These are phyloP conservation scores for Bugulina stolonifera DNA, from an alignment of 2,888 invertebrate species.

Conservation along the genomic window DNA sequence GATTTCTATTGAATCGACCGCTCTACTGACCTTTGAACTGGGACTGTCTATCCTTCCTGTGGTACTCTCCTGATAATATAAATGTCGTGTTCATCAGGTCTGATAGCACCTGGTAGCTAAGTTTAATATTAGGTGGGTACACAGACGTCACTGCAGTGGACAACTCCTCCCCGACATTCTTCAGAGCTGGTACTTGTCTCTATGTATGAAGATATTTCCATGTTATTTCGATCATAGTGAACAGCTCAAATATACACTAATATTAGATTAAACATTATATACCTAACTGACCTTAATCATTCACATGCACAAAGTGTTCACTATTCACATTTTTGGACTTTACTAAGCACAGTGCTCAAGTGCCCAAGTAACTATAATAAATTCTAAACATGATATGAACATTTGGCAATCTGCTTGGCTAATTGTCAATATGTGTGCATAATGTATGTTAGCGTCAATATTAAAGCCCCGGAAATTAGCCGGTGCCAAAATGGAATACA, in stretches of 20 bases:
- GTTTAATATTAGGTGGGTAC: not conserved
- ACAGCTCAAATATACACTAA: no score
- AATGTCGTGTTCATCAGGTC: conserved; percentile 12
- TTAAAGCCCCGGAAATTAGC: no score
- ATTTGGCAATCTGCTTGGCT: no score
- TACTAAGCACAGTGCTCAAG: no score
- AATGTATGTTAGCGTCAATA: no score
- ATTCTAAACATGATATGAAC: no score
- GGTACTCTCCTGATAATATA: conserved; percentile 15
- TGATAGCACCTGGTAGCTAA: not conserved
- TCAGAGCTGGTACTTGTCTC: conserved; percentile 18
- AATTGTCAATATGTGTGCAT: no score
- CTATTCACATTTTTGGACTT: not conserved
- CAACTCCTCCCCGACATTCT: not conserved
- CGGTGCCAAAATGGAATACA: no score
- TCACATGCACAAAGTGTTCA: not conserved
- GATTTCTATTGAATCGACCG: no score
- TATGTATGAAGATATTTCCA: not conserved
- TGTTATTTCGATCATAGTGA: not conserved
- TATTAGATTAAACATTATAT: not conserved
- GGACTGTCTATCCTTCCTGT: conserved; percentile 15
- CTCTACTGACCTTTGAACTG: not conserved
- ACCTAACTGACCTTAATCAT: not conserved
- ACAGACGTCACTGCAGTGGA: not conserved
- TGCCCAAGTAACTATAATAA: no score